Base-by-base conservation (phyloP, 2,888 invertebrate genomes). In the Caenorhabditis sinica region DNA sequence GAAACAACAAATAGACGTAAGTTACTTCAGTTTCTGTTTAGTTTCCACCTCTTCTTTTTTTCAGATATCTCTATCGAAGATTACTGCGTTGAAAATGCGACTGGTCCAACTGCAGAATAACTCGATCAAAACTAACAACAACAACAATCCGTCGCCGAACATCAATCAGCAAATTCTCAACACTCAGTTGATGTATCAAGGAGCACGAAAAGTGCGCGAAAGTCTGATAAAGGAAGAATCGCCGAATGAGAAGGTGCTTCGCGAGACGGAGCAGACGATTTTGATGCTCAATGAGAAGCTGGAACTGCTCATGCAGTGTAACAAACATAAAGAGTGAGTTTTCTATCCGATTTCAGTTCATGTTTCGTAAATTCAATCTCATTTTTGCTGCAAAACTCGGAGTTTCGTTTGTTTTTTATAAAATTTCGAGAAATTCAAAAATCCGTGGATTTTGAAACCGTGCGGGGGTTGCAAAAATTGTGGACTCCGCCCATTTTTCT, bases 261-360 rank as follows among this genome's bases (percentile, higher is more conserved):
- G 69, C 25, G 75, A 83, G 28, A 75, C 71, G 2, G 80, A 83
- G 49, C 84, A 84, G 61, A 66, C 71, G 25, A 81, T 81, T 40
- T 56, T 84, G 17, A 80, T 77, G 45, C 63, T 84, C 28, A 68
- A 68, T 56, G 84, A 84, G 43, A 80, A 84, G 51, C 30, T 84
- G 33, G 75, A 72, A 20, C 25, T 84, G 56, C 51, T 84, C 8
- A 66, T 76, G n/a, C 43, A 65, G 36, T 84, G 76, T 25, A 65
- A 66, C 15, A 60, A 45, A 15, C 53, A 30, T 11, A 58, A 25
- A 6, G 28, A 25, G 80, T 79, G 45, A 65, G 79, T 72, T 72
- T 28, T 23, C 33, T 51, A 0, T 23, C 17, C 5, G 5, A 60
- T 23, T 30, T 61, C 20, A 20, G 36, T 11, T 49, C 20, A 8